Evolutionary conservation across 2,888 invertebrate species (phyloP).

Genomic region (Trypoxylon attenuatum): DNA sequence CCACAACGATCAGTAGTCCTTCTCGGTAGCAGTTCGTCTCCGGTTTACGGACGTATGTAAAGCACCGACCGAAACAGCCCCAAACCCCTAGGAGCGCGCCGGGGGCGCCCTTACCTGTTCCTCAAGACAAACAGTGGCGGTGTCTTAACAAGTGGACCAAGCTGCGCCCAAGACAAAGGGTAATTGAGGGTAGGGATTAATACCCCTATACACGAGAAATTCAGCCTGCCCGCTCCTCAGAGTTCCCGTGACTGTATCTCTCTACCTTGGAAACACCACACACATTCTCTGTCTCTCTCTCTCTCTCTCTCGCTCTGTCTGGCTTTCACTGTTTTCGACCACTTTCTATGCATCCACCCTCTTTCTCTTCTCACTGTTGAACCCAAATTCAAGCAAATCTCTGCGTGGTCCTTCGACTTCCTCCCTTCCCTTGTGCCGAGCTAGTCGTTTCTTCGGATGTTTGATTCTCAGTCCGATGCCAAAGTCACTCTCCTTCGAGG

Average conservation of each 20-base stretch:
- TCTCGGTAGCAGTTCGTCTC: conserved; percentile 72
- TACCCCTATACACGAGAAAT: conserved; percentile 74
- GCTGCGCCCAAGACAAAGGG: conserved; percentile 75
- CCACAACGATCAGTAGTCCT: conserved; percentile 74
- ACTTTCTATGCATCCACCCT: conserved; percentile 18
- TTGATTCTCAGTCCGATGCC: conserved; percentile 22
- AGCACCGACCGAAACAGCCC: conserved; percentile 71
- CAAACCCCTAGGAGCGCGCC: conserved; percentile 52
- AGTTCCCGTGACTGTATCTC: conserved; percentile 62
- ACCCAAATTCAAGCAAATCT: conserved; percentile 34
- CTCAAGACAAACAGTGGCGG: conserved; percentile 75
- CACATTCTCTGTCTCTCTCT: conserved; percentile 33
- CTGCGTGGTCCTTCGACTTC: conserved; percentile 46
- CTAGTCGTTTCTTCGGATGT: conserved; percentile 23
- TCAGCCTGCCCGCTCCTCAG: conserved; percentile 63
- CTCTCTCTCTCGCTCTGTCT: conserved; percentile 30
- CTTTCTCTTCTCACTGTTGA: conserved; percentile 5
- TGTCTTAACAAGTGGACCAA: conserved; percentile 75
- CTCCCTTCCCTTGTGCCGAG: conserved; percentile 35
- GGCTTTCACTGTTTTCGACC: conserved; percentile 10
- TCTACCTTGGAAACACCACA: conserved; percentile 49
- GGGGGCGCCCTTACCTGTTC: conserved; percentile 63
- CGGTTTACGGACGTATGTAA: conserved; percentile 73
- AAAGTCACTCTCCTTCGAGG: conserved; percentile 55
- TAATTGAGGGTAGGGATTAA: conserved; percentile 75